Percentiles rank a stretch among this genome's conserved stretches.
phyloP scores from a whole-genome alignment of 2,888 invertebrate species.

The Temnothorax unifasciatus region DNA sequence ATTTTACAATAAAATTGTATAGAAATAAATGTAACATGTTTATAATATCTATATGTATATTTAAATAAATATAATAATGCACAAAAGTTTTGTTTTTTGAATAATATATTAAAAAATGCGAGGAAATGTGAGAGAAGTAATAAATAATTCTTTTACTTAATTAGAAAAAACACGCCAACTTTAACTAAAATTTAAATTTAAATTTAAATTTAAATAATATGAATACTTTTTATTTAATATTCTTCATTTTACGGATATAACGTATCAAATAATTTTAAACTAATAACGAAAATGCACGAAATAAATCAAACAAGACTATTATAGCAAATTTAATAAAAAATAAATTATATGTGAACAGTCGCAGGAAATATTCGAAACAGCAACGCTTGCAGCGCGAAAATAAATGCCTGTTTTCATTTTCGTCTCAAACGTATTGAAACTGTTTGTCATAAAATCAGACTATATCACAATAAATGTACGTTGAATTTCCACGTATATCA shows the following conservation, averaged over 20 bases:
- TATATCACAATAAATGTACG: background rate
- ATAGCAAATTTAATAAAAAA: conserved; percentile 33
- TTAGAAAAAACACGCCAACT: background rate
- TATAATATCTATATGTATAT: background rate
- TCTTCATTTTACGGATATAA: background rate
- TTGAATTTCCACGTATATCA: background rate
- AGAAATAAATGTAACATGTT: background rate
- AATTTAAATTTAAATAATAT: background rate
- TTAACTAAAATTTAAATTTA: background rate
- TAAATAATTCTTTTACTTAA: background rate
- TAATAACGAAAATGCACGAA: background rate
- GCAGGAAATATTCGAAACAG: background rate
- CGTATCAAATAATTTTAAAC: conserved; percentile 4
- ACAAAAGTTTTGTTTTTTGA: background rate
- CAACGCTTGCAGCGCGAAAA: background rate
- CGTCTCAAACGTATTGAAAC: conserved; percentile 24
- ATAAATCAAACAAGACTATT: conserved; percentile 23
- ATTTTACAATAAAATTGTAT: background rate
- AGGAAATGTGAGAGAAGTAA: background rate
- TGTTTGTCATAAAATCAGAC: conserved; percentile 35
- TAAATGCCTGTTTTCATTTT: conserved; percentile 20
- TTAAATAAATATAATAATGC: background rate
- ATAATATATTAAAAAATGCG: background rate
- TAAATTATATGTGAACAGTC: conserved; percentile 8
- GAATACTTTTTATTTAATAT: background rate